Conservation (phyloP, 2,797 vertebrate genomes). For the Pangasius djambal region DNA sequence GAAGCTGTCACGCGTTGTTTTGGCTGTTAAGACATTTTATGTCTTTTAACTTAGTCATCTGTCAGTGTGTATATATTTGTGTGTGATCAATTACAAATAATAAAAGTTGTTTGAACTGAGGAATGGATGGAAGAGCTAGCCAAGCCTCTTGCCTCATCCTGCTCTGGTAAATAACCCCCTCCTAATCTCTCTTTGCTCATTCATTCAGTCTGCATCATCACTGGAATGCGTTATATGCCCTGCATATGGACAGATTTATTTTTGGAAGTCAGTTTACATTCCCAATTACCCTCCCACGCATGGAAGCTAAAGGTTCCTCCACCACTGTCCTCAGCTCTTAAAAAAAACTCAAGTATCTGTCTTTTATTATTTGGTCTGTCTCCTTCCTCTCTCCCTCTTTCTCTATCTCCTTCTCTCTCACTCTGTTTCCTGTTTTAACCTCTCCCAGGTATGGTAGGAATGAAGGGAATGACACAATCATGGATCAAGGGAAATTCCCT, state of each 20-base stretch:
- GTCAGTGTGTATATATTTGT: constrained; percentile 18
- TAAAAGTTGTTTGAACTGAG: constrained; percentile 9
- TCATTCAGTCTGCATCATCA: constrained; percentile 38
- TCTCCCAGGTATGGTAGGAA: constrained; percentile 70
- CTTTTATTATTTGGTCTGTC: constrained; percentile 64
- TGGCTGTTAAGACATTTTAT: background rate
- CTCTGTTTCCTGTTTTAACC: constrained; percentile 37
- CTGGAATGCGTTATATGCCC: constrained; percentile 42
- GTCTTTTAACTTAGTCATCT: background rate
- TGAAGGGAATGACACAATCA: constrained; percentile 73
- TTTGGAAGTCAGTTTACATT: constrained; percentile 56
- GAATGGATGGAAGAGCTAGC: background rate
- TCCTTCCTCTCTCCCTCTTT: constrained; percentile 1
- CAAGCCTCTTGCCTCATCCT: constrained; percentile 36
- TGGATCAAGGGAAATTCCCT: constrained; percentile 65
- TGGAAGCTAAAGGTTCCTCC: constrained; percentile 45
- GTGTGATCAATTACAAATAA: constrained; percentile 4
- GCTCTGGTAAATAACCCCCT: constrained; percentile 40
- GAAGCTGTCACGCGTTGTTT: background rate
- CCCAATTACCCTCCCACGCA: constrained; percentile 40
- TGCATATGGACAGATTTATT: constrained; percentile 49
- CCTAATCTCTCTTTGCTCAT: constrained; percentile 23
- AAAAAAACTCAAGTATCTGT: constrained; percentile 60
- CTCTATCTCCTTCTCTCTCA: constrained; percentile 19
- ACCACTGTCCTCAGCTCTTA: constrained; percentile 34